Percentiles rank a stretch among this genome's conserved stretches.
These are phyloP conservation scores for Anthonomus grandis DNA, from an alignment of 1,140 invertebrate species.

Conservation along the genomic window DNA sequence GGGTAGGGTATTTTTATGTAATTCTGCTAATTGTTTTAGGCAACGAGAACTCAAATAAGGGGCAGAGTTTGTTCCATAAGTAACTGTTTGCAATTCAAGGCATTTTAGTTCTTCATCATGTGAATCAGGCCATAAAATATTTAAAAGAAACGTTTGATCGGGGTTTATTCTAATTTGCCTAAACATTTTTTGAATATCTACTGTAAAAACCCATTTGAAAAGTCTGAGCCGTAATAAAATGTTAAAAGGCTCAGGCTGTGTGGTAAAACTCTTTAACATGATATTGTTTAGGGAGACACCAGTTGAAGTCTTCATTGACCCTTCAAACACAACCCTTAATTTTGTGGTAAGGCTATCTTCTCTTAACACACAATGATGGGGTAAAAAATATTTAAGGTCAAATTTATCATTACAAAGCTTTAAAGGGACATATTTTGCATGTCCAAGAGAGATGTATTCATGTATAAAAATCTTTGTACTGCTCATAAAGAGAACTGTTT, in stretches of 20 bases:
- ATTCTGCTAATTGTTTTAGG: constrained; percentile 22
- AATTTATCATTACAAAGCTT: background rate
- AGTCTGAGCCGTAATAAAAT: constrained; percentile 11
- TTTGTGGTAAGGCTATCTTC: constrained; percentile 41
- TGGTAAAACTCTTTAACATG: constrained; percentile 27
- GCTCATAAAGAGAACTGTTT: background rate
- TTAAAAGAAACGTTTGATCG: constrained; percentile 8
- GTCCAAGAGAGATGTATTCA: constrained; percentile 33
- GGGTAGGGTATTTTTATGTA: background rate
- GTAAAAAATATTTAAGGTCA: constrained; percentile 12
- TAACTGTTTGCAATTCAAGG: constrained; percentile 13
- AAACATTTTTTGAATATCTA: constrained; percentile 20
- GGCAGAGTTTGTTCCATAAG: constrained; percentile 15
- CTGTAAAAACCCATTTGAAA: constrained; percentile 4
- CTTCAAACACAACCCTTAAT: constrained; percentile 42
- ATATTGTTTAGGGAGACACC: constrained; percentile 39
- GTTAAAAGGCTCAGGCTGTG: constrained; percentile 19
- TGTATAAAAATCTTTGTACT: constrained; percentile 37
- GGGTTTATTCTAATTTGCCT: constrained; percentile 9
- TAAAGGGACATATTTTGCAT: constrained; percentile 31
- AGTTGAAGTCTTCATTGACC: constrained; percentile 36
- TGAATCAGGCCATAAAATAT: constrained; percentile 7
- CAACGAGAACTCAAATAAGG: constrained; percentile 14
- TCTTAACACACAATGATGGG: constrained; percentile 38
- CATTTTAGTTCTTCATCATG: constrained; percentile 7